Evolutionary conservation across 2,113 vertebrate species (phyloP).

Genomic region (Colius striatus): DNA sequence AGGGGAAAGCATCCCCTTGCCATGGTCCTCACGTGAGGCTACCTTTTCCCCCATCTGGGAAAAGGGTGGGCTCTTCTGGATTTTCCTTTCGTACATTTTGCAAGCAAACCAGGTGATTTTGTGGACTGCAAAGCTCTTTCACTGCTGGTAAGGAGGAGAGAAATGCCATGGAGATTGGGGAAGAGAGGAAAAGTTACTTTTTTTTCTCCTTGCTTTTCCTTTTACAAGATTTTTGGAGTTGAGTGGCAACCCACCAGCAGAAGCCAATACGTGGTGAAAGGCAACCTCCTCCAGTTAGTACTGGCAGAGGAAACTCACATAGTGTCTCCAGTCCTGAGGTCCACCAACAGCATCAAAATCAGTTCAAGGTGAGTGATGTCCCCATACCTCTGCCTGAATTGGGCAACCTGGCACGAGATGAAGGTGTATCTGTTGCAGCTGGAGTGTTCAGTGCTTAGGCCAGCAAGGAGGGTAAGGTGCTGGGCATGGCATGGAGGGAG

Average conservation of each 20-base stretch:
- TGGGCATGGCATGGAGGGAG: neutral
- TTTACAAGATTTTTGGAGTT: slow-evolving; percentile 61
- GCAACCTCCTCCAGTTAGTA: slow-evolving; percentile 29
- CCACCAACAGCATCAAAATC: slow-evolving; percentile 33
- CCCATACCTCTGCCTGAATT: rapidly evolving
- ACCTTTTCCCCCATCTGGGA: neutral
- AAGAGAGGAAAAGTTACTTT: neutral
- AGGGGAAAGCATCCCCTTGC: rapidly evolving
- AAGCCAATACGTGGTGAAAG: slow-evolving; percentile 31
- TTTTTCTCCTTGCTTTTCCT: neutral
- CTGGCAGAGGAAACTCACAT: slow-evolving; percentile 61
- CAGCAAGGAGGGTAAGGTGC: neutral
- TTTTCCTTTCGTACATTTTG: neutral
- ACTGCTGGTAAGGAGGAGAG: neutral
- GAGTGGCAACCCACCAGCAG: slow-evolving; percentile 65
- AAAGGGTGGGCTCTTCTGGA: neutral
- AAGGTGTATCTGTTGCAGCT: neutral
- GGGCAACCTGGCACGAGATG: neutral
- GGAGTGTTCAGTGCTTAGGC: neutral
- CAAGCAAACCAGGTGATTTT: rapidly evolving
- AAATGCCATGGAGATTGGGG: neutral
- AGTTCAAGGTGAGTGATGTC: slow-evolving; percentile 41
- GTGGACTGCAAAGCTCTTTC: neutral
- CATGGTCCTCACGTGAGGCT: rapidly evolving
- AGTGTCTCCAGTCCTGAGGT: slow-evolving; percentile 52